Evolutionary conservation across 2,113 vertebrate species (phyloP), one percentile per base, ranked within the genome.

Genomic region (Sturnira hondurensis): DNA sequence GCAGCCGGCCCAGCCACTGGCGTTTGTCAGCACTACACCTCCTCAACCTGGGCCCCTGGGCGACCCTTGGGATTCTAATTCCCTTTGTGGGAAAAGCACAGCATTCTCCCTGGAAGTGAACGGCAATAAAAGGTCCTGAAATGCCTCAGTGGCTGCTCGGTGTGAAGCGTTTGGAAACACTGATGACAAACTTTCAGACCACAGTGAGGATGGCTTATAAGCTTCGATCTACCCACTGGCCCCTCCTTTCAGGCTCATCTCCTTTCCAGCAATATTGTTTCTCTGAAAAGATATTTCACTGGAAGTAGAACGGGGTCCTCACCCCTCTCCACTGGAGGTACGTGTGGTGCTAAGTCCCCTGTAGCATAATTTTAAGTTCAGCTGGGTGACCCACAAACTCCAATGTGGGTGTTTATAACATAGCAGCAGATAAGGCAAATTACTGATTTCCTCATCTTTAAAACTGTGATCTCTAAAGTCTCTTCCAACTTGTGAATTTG

Each of bases 1-100:
- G 63, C 20, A 36, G 9, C 13, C 16, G 58, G 22, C 11, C 33
- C 89, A 43, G 22, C 45, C 43, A 5, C 14, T 11, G 50, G n/a
- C 19, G 36, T 6, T 4, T 8, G 70, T 22, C n/a, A 33, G 26
- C 12, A 4, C 2, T 5, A 3, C 0, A 7, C 3, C 11, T 1
- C 41, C 6, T 65, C 13, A 14, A 22, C 47, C 12, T 17, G 2
- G 33, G 26, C 12, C 47, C 24, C 63, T 12, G 38, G 6, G 10
- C 20, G 41, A 78, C 17, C 4, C 15, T 77, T 15, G 12, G 19
- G 5, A 15, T 33, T 91, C 12, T 13, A 33, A 50, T 86, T 74
- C 50, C 12, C n/a, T 70, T 68, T n/a, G 15, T 5, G 63, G 4
- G 61, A n/a, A 73, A 33, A 83, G 31, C 8, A 74, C 50, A 87